Percentiles rank a stretch among this genome's conserved stretches.
These are phyloP conservation scores for Chesias legatella DNA, from an alignment of 2,888 invertebrate species.

Conservation along the genomic window DNA sequence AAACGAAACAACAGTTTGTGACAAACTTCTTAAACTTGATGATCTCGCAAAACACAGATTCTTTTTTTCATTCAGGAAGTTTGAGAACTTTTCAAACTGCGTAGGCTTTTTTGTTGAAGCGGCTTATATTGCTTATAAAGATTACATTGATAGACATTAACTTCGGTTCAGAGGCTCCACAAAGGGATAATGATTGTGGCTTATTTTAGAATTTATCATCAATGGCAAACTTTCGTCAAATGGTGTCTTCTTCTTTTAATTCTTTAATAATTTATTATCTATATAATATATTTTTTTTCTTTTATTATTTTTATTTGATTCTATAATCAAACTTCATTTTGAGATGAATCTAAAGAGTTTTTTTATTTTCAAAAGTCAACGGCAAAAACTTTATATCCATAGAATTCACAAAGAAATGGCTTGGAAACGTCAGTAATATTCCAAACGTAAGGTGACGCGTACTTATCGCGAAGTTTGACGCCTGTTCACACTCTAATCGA, in stretches of 20 bases:
- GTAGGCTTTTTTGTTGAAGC: conserved; percentile 23
- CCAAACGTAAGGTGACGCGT: too few species aligned
- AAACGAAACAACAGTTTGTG: conserved; percentile 22
- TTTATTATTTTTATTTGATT: too few species aligned
- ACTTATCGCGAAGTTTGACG: too few species aligned
- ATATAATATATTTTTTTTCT: too few species aligned
- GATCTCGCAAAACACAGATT: conserved; percentile 27
- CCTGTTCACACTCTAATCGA: too few species aligned
- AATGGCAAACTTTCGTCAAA: conserved; percentile 4
- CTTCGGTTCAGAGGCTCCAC: conserved; percentile 10
- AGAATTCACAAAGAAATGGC: too few species aligned
- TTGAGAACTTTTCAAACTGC: conserved; percentile 24
- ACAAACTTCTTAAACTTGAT: conserved; percentile 33
- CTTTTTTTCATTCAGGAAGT: conserved; percentile 27
- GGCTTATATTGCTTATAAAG: conserved; percentile 26
- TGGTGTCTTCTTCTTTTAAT: neutral
- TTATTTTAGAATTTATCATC: conserved; percentile 11
- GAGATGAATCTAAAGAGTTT: too few species aligned
- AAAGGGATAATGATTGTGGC: conserved; percentile 17
- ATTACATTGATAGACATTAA: conserved; percentile 27
- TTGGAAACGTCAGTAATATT: too few species aligned
- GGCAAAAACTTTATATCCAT: too few species aligned
- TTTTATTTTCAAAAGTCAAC: too few species aligned
- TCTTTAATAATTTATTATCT: too few species aligned
- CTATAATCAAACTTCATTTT: too few species aligned